Percentiles rank a stretch among this genome's conserved stretches.
Evolutionary conservation across 2,113 vertebrate species (phyloP).

Genomic region (Ptilorrhoa leucosticta): DNA sequence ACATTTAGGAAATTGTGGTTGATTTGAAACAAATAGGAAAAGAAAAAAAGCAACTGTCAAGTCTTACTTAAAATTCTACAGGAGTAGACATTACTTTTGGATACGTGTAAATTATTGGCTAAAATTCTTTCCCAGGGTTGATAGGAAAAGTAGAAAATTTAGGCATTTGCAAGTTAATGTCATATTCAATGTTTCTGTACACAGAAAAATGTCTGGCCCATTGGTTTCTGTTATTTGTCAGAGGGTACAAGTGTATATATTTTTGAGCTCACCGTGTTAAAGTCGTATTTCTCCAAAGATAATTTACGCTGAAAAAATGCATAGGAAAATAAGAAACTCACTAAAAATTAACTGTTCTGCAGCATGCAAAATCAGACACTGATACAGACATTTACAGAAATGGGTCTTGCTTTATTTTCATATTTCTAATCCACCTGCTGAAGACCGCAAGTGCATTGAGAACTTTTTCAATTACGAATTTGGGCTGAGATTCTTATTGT

Average conservation of each 20-base stretch:
- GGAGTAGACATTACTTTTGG: neutral
- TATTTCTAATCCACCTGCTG: neutral
- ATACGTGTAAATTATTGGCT: neutral
- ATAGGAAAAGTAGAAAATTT: neutral
- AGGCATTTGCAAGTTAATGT: neutral
- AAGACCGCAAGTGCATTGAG: neutral
- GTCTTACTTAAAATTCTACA: neutral
- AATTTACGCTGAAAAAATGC: neutral
- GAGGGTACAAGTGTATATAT: neutral
- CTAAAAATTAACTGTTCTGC: neutral
- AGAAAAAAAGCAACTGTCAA: neutral
- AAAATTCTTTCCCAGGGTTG: neutral
- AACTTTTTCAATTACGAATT: neutral
- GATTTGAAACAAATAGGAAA: neutral
- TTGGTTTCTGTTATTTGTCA: neutral
- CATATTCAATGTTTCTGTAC: neutral
- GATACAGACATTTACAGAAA: neutral
- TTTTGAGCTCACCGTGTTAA: neutral
- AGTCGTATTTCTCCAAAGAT: neutral
- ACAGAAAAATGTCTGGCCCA: neutral
- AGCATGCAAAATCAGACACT: neutral
- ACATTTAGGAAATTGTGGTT: neutral
- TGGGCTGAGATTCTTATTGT: neutral
- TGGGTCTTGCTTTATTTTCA: neutral
- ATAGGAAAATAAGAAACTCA: neutral